These are phyloP conservation scores for Tetramorium parvispinum DNA, from an alignment of 1,140 invertebrate species.

Conservation along the genomic window DNA sequence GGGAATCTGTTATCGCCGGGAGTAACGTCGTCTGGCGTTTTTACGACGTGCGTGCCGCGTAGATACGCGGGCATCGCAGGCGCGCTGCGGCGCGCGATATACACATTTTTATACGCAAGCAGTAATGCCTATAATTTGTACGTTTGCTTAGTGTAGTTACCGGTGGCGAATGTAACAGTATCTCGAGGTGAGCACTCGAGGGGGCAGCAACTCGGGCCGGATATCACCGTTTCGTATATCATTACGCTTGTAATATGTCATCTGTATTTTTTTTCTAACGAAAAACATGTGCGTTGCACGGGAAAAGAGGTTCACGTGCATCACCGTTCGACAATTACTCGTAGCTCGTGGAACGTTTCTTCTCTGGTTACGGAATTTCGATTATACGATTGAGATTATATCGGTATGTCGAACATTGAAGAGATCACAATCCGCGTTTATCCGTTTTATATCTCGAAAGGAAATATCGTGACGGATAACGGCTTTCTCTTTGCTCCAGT, in stretches of 20 bases:
- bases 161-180: slow-evolving; percentile 35
- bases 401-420: background rate
- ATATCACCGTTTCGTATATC: slow-evolving; percentile 33
- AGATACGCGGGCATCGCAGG: no score
- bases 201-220: background rate
- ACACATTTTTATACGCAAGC: slow-evolving; percentile 33
- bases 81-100: background rate
- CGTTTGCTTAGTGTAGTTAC: slow-evolving; percentile 50
- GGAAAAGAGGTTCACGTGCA: background rate
- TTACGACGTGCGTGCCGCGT: background rate
- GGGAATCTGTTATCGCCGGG: slow-evolving; percentile 22
- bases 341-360: background rate
- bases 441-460: slow-evolving; percentile 31
- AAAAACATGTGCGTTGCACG: no score
- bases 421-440: slow-evolving; percentile 31
- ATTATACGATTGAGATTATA: slow-evolving; percentile 11
- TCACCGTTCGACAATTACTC: slow-evolving; percentile 19
- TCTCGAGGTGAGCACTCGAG: slow-evolving; percentile 1
- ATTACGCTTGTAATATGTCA: slow-evolving; percentile 27
- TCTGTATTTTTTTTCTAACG: slow-evolving; percentile 16
- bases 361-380: background rate
- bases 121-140: slow-evolving; percentile 47
- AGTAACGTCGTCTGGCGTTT: slow-evolving; percentile 31
- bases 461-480: slow-evolving; percentile 37
- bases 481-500: slow-evolving; percentile 47